phyloP scores from a whole-genome alignment of 2,113 vertebrate species.

The Nothobranchius furzeri region DNA sequence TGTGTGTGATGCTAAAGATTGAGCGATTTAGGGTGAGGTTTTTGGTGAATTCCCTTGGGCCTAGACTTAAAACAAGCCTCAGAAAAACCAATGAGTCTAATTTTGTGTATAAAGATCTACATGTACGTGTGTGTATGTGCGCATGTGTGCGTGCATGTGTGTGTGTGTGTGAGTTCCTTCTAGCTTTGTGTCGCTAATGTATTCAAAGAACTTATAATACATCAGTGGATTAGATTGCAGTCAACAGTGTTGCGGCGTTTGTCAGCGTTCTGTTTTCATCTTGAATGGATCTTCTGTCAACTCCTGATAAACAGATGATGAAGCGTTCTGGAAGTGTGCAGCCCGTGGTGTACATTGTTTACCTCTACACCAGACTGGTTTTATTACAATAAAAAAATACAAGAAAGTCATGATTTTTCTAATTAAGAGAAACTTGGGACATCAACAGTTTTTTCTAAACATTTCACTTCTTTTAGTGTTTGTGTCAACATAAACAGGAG shows the following conservation, averaged over 20 bases:
- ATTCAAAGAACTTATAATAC: conserved; percentile 10
- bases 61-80: conserved; percentile 34
- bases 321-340: background rate
- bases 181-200: conserved; percentile 4
- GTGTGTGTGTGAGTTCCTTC: background rate
- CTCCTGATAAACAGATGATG: background rate
- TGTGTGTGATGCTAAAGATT: conserved; percentile 20
- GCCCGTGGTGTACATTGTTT: background rate
- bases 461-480: too few relatives aligned
- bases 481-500: too few relatives aligned
- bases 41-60: conserved; percentile 14
- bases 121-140: too few relatives aligned
- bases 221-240: conserved; percentile 12
- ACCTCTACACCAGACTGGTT: background rate
- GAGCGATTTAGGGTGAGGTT: conserved; percentile 43
- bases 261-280: conserved; percentile 41
- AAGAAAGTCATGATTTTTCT: too few relatives aligned
- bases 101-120: background rate
- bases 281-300: background rate
- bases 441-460: too few relatives aligned
- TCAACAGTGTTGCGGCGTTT: background rate
- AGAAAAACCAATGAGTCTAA: conserved; percentile 16
- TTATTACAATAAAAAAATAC: background rate
- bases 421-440: too few relatives aligned
- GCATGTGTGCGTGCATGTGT: too few relatives aligned